Percentiles rank a stretch among this genome's conserved stretches.
Evolutionary conservation across 2,113 vertebrate genomes (phyloP).

Genomic region (Indicator indicator): DNA sequence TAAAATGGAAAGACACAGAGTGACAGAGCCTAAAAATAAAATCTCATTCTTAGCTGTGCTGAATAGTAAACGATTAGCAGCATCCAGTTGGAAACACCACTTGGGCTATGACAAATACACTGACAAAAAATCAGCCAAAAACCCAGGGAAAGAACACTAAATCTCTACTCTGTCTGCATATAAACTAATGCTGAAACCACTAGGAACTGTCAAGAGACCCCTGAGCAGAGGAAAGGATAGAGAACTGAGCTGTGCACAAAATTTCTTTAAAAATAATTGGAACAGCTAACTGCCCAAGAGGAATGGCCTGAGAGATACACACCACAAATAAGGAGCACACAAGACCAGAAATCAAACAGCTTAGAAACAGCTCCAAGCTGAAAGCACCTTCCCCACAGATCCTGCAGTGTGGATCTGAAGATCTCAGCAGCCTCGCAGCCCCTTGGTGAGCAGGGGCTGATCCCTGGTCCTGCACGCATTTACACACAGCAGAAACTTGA

Average conservation of each 20-base stretch:
- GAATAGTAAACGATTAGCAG: slow-evolving; percentile 56
- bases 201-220: slow-evolving; percentile 13
- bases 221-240: neutral
- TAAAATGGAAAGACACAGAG: slow-evolving; percentile 18
- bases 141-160: neutral
- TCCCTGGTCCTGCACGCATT: neutral
- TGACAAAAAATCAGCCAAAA: slow-evolving; percentile 28
- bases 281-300: neutral
- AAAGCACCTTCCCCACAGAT: neutral
- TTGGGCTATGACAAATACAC: slow-evolving; percentile 41
- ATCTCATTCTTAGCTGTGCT: slow-evolving; percentile 33
- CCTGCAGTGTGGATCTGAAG: accelerated
- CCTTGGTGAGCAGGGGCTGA: neutral
- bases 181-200: slow-evolving; percentile 40
- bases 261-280: slow-evolving; percentile 40
- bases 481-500: neutral
- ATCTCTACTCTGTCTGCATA: slow-evolving; percentile 26
- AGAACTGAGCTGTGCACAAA: neutral
- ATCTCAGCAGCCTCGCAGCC: neutral
- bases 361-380: neutral
- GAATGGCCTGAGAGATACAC: neutral
- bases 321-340: neutral
- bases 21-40: slow-evolving; percentile 60
- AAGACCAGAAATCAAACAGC: neutral
- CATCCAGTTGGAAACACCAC: slow-evolving; percentile 50